phyloP scores from a whole-genome alignment of 37 sponge, comb jelly and placozoan species.

The Spongilla lacustris region DNA sequence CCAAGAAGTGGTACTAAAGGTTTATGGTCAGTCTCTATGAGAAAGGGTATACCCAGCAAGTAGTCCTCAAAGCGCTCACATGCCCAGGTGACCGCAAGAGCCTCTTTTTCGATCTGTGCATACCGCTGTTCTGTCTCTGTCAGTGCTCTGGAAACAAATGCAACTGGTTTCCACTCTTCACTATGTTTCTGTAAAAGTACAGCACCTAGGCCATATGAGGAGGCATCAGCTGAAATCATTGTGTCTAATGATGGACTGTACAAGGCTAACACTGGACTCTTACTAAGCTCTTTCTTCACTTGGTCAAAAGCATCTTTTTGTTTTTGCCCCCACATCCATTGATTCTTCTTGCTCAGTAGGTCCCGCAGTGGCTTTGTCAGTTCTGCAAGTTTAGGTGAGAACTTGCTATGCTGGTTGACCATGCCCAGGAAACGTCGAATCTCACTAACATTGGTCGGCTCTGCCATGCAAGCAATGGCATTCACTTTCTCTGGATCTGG shows the following conservation, averaged over 20 bases:
- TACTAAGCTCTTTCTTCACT: conserved; percentile 24
- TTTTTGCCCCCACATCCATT: conserved; percentile 32
- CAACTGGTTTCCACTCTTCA: conserved; percentile 22
- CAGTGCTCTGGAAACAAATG: conserved; percentile 26
- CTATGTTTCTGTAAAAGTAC: no score
- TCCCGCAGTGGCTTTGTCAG: conserved; percentile 31
- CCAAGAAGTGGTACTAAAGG: conserved; percentile 35
- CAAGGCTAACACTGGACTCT: conserved; percentile 28
- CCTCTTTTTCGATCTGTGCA: no score
- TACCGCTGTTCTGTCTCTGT: conserved; percentile 32
- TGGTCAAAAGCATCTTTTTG: conserved; percentile 42
- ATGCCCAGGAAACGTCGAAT: conserved; percentile 47
- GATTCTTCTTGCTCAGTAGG: conserved; percentile 28
- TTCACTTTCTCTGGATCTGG: conserved; percentile 51
- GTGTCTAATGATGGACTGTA: conserved; percentile 29
- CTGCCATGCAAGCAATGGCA: conserved; percentile 17
- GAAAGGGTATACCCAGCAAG: conserved; percentile 3
- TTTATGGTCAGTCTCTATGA: conserved; percentile 46
- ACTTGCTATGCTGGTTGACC: conserved; percentile 42
- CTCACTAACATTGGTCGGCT: conserved; percentile 30
- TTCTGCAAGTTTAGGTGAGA: conserved; percentile 31
- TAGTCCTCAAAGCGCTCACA: conserved; percentile 20
- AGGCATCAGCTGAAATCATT: conserved; percentile 34
- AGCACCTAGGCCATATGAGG: conserved; percentile 9
- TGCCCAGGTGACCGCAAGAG: no score